Evolutionary conservation across 2,113 vertebrate species (phyloP).

Genomic region (Aptenodytes patagonicus): DNA sequence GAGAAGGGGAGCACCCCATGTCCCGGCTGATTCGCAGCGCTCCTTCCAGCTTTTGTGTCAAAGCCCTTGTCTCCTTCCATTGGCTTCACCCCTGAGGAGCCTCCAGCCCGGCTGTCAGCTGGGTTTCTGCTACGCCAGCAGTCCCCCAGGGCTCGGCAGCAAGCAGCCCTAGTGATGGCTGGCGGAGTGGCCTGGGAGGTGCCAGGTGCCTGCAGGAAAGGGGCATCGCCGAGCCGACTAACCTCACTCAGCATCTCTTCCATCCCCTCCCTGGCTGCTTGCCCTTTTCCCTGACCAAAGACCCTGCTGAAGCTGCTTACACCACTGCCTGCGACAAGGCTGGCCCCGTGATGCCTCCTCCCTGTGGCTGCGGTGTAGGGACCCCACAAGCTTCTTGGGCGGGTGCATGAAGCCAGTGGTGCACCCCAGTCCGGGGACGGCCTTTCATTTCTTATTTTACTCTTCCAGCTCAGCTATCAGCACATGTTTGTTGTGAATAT

Average conservation of each 20-base stretch:
- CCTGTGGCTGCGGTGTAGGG: fast-evolving
- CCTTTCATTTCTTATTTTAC: background rate
- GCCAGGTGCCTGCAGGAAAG: background rate
- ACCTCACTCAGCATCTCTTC: background rate
- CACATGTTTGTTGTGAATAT: fast-evolving
- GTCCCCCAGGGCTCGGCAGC: background rate
- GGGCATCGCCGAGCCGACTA: background rate
- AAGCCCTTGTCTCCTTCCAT: background rate
- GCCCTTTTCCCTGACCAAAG: background rate
- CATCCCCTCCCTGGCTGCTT: background rate
- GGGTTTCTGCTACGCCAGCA: background rate
- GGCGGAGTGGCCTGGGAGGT: background rate
- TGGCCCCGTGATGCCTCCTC: background rate
- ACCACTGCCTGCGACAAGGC: fast-evolving
- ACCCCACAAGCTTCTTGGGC: fast-evolving
- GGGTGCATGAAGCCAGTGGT: background rate
- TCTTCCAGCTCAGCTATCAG: background rate
- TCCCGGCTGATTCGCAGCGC: background rate
- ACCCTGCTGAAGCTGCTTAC: background rate
- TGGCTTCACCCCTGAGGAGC: background rate
- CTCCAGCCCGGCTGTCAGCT: background rate
- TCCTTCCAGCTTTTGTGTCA: background rate
- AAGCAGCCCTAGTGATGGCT: background rate
- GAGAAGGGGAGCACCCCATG: background rate
- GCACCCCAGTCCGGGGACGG: background rate